These are phyloP conservation scores for Eledone cirrhosa DNA, from an alignment of 2,888 invertebrate genomes.

Conservation along the genomic window DNA sequence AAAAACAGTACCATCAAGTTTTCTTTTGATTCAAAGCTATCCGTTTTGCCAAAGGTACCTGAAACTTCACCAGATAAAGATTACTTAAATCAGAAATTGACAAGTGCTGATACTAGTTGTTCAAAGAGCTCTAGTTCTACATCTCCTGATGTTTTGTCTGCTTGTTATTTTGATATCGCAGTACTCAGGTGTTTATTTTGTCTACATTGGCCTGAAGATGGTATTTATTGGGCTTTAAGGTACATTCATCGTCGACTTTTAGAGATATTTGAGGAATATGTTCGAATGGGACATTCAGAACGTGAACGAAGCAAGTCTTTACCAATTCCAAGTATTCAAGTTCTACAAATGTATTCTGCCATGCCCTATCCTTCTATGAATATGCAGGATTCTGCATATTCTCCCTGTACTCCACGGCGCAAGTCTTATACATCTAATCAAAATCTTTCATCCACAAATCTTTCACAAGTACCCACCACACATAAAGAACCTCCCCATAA, in stretches of 20 bases:
- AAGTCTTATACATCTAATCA: slow-evolving; percentile 29
- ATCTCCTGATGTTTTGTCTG: slow-evolving; percentile 68
- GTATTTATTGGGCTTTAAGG: slow-evolving; percentile 93
- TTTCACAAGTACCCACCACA: slow-evolving; percentile 29
- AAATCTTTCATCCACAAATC: neutral
- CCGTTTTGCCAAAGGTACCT: slow-evolving; percentile 48
- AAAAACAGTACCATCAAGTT: slow-evolving; percentile 54
- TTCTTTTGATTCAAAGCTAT: slow-evolving; percentile 47
- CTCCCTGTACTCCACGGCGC: neutral
- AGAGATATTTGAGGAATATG: slow-evolving; percentile 86
- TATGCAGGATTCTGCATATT: neutral
- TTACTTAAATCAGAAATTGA: slow-evolving; percentile 75
- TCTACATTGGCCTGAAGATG: slow-evolving; percentile 97
- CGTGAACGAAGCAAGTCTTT: slow-evolving; percentile 90
- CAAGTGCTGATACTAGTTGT: slow-evolving; percentile 60
- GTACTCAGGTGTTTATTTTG: slow-evolving; percentile 94
- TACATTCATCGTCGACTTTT: slow-evolving; percentile 73
- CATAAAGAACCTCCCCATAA: slow-evolving; percentile 62
- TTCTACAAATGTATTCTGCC: slow-evolving; percentile 36
- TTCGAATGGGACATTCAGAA: slow-evolving; percentile 77
- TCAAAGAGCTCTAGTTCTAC: slow-evolving; percentile 43
- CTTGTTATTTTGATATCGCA: slow-evolving; percentile 95
- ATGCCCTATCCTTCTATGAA: slow-evolving; percentile 30
- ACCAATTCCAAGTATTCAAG: slow-evolving; percentile 70
- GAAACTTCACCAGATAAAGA: slow-evolving; percentile 76